These are phyloP conservation scores for Istiophorus platypterus DNA, from an alignment of 2,113 vertebrate genomes.

Conservation along the genomic window DNA sequence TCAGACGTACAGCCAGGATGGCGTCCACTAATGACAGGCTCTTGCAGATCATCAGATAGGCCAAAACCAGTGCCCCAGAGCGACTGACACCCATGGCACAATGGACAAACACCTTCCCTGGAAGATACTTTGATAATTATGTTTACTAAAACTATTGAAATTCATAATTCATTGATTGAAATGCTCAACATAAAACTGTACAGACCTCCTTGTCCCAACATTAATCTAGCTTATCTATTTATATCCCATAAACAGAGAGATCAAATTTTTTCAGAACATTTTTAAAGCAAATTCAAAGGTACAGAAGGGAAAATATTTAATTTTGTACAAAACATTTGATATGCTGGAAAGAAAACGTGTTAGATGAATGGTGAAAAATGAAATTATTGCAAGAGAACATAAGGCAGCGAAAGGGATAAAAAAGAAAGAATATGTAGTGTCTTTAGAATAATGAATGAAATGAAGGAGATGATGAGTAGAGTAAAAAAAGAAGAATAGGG, in stretches of 20 bases:
- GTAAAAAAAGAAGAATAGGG: too few relatives aligned
- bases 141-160: background rate
- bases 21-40: slow-evolving; percentile 85
- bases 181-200: background rate
- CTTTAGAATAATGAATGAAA: too few relatives aligned
- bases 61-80: slow-evolving; percentile 86
- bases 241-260: background rate
- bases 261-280: background rate
- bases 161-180: background rate
- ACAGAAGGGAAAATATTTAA: too few relatives aligned
- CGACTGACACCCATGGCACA: slow-evolving; percentile 90
- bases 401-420: too few relatives aligned
- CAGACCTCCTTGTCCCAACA: background rate
- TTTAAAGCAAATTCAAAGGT: background rate
- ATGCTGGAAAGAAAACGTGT: background rate
- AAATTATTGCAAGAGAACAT: too few relatives aligned
- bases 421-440: too few relatives aligned
- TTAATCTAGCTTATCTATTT: background rate
- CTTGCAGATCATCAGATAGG: slow-evolving; percentile 88
- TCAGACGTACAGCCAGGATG: slow-evolving; percentile 84
- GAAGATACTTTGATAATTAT: slow-evolving; percentile 21
- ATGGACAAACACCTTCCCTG: slow-evolving; percentile 89
- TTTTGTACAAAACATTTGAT: background rate
- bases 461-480: too few relatives aligned
- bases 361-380: background rate